Evolutionary conservation across 2,113 vertebrate genomes (phyloP).

Genomic region (Xyliphius kryptos): DNA sequence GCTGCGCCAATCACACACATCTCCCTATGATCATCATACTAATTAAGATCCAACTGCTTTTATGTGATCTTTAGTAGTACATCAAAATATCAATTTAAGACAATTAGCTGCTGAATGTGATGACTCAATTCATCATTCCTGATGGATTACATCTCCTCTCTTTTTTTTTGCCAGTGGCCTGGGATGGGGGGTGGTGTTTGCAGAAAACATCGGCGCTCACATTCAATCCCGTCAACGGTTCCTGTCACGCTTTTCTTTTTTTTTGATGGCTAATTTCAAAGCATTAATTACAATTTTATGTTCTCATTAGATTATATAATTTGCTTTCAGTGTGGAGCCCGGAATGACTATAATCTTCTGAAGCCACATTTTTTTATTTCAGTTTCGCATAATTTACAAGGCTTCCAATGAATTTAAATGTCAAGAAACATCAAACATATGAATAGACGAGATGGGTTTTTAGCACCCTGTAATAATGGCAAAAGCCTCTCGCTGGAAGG

Average conservation of each 20-base stretch:
- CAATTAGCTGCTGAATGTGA: constrained; percentile 53
- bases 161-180: background rate
- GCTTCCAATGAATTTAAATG: constrained; percentile 43
- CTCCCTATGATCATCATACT: constrained; percentile 59
- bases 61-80: constrained; percentile 56
- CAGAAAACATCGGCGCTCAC: constrained; percentile 54
- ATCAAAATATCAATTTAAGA: constrained; percentile 66
- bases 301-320: constrained; percentile 44
- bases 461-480: constrained; percentile 32
- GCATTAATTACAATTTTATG: constrained; percentile 52
- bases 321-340: constrained; percentile 32
- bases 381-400: constrained; percentile 39
- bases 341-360: constrained; percentile 40
- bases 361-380: constrained; percentile 29
- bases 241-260: constrained; percentile 53
- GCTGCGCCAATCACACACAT: constrained; percentile 60
- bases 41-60: constrained; percentile 62
- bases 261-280: constrained; percentile 53
- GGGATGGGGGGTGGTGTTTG: background rate
- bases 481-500: constrained; percentile 22
- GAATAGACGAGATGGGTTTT: constrained; percentile 37
- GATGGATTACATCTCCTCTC: constrained; percentile 40
- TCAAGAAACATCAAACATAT: constrained; percentile 46
- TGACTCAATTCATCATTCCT: constrained; percentile 53
- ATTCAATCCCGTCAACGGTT: constrained; percentile 48